Percentiles rank a stretch among this genome's conserved stretches.
These are phyloP conservation scores for Zootoca vivipara DNA, from an alignment of 2,113 vertebrate genomes.

Conservation along the genomic window DNA sequence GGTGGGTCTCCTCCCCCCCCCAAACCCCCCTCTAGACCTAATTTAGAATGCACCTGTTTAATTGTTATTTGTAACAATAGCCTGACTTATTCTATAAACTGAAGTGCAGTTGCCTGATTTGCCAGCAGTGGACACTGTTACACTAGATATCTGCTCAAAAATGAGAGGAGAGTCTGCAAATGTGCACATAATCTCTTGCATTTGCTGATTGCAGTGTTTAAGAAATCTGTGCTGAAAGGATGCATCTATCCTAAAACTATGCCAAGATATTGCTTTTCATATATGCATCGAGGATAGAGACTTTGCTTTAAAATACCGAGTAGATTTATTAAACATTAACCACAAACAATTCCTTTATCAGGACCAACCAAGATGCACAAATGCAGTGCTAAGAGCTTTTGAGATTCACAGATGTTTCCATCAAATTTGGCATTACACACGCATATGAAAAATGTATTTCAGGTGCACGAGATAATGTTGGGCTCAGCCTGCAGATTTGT, in stretches of 20 bases:
- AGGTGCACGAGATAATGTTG: background rate
- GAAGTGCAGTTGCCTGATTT: slow-evolving; percentile 75
- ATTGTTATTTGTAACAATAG: background rate
- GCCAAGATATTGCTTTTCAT: background rate
- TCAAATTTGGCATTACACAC: too few species aligned
- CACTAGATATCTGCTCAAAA: slow-evolving; percentile 70
- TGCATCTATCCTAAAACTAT: background rate
- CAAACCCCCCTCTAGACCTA: background rate
- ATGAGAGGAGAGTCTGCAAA: slow-evolving; percentile 6
- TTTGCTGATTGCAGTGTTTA: slow-evolving; percentile 13
- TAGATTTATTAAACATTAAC: background rate
- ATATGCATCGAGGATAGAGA: background rate
- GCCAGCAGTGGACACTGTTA: slow-evolving; percentile 85
- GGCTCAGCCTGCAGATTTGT: background rate
- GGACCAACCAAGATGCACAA: background rate
- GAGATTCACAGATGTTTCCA: background rate
- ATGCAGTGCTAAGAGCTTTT: background rate
- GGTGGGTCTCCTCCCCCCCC: background rate
- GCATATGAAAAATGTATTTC: background rate
- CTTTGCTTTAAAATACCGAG: background rate
- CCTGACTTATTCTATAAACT: background rate
- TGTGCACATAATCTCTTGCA: slow-evolving; percentile 6
- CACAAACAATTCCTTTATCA: background rate
- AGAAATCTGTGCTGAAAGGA: background rate
- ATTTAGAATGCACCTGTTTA: background rate